Evolutionary conservation across 35 echinoderm and acorn worm genomes (phyloP).

Genomic region (Acanthaster planci): DNA sequence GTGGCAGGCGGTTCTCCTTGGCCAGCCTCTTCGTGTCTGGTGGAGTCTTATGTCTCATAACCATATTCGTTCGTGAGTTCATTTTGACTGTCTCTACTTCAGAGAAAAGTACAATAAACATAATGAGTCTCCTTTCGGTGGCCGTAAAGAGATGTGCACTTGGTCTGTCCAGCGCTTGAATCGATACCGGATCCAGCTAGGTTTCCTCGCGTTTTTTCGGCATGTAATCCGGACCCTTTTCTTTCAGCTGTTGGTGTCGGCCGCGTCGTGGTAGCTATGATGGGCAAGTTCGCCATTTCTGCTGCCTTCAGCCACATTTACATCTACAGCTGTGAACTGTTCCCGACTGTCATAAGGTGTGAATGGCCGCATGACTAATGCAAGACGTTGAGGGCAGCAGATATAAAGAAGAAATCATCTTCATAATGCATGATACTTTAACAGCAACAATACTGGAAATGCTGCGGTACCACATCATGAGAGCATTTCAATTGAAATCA

Average conservation of each 20-base stretch:
- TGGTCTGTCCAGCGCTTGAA: too few species aligned
- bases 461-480: neutral
- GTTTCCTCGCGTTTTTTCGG: too few species aligned
- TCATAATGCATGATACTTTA: neutral
- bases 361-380: too few species aligned
- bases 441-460: neutral
- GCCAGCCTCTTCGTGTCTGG: slow-evolving; percentile 38
- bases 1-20: slow-evolving; percentile 13
- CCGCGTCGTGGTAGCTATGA: slow-evolving; percentile 31
- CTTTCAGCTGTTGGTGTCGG: slow-evolving; percentile 17
- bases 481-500: too few species aligned
- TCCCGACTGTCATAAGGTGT: slow-evolving; percentile 31
- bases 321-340: slow-evolving; percentile 26
- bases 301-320: slow-evolving; percentile 47
- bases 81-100: neutral
- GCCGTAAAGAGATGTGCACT: too few species aligned
- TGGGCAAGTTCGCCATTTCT: slow-evolving; percentile 43
- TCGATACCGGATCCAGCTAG: too few species aligned
- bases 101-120: too few species aligned
- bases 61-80: slow-evolving; percentile 57
- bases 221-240: too few species aligned
- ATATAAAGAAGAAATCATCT: neutral
- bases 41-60: slow-evolving; percentile 44
- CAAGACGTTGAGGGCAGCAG: neutral
- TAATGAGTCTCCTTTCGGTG: too few species aligned